A percentile compares a stretch with the other conserved stretches of the same genome.
phyloP scores from a whole-genome alignment of 1,140 invertebrate genomes.

The Acarapis woodi region DNA sequence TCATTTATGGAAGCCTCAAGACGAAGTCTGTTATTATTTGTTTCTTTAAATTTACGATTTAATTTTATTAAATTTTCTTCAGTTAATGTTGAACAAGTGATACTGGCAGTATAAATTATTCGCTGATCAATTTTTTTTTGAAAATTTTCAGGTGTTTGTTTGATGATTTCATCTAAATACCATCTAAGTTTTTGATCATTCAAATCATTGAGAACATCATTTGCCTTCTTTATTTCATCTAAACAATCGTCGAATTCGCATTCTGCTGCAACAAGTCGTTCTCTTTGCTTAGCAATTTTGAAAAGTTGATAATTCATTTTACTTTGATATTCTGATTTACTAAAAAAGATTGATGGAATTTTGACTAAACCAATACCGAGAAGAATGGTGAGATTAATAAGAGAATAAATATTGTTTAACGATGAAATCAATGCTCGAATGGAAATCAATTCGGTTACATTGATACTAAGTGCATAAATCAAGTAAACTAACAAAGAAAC shows the following conservation, averaged over 20 bases:
- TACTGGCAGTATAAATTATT: background rate
- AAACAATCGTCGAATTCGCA: conserved; percentile 82
- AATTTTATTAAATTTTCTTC: background rate
- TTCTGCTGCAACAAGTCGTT: no score
- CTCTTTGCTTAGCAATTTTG: conserved; percentile 78
- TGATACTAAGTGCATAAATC: no score
- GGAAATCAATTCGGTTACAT: no score
- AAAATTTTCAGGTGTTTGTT: conserved; percentile 25
- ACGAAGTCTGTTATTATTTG: background rate
- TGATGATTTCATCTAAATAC: conserved; percentile 47
- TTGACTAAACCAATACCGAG: conserved; percentile 21
- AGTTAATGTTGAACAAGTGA: background rate
- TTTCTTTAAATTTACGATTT: background rate
- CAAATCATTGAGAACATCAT: conserved; percentile 29
- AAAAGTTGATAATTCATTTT: conserved; percentile 70
- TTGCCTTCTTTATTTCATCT: conserved; percentile 41
- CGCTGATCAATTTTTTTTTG: conserved; percentile 1
- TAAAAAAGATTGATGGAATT: conserved; percentile 24
- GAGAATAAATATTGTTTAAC: no score
- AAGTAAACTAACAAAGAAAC: conserved; percentile 51
- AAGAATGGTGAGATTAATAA: no score
- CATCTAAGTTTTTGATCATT: conserved; percentile 20
- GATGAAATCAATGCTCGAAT: no score
- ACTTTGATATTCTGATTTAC: conserved; percentile 24
- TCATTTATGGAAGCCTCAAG: no score